phyloP scores from a whole-genome alignment of 2,888 invertebrate genomes.

The Ariolimax columbianus region DNA sequence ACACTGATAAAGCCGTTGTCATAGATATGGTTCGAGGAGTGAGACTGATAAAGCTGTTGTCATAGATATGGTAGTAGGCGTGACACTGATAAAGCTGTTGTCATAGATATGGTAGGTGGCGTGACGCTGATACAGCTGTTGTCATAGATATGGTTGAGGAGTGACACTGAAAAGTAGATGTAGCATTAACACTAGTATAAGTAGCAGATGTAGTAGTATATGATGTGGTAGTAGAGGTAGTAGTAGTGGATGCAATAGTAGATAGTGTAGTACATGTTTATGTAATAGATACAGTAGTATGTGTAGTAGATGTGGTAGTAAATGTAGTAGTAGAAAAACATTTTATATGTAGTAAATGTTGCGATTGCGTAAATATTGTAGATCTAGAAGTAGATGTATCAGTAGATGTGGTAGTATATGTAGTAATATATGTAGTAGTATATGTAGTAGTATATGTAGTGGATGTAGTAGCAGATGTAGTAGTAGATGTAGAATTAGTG shows the following conservation, averaged over 20 bases:
- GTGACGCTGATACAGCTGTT: too few relatives aligned
- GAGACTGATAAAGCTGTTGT: too few relatives aligned
- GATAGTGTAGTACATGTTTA: background rate
- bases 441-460: background rate
- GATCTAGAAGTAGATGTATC: background rate
- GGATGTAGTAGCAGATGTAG: slow-evolving; percentile 9
- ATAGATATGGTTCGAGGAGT: too few relatives aligned
- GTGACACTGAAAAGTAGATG: too few relatives aligned
- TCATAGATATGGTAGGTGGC: too few relatives aligned
- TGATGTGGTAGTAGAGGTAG: too few relatives aligned
- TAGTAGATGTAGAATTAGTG: slow-evolving; percentile 13
- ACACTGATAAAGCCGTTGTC: too few relatives aligned
- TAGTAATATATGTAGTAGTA: background rate
- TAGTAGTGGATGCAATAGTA: slow-evolving; percentile 8
- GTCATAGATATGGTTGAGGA: too few relatives aligned
- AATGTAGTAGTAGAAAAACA: background rate
- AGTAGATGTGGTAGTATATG: background rate
- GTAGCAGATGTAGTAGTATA: background rate
- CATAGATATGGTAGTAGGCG: too few relatives aligned
- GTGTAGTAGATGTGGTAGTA: slow-evolving; percentile 13
- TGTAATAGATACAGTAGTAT: background rate
- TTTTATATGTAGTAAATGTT: background rate
- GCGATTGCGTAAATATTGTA: background rate
- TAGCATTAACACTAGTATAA: background rate
- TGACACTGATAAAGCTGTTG: too few relatives aligned